Evolutionary conservation across 2,797 vertebrate genomes (phyloP).

Genomic region (Podargus strigoides): DNA sequence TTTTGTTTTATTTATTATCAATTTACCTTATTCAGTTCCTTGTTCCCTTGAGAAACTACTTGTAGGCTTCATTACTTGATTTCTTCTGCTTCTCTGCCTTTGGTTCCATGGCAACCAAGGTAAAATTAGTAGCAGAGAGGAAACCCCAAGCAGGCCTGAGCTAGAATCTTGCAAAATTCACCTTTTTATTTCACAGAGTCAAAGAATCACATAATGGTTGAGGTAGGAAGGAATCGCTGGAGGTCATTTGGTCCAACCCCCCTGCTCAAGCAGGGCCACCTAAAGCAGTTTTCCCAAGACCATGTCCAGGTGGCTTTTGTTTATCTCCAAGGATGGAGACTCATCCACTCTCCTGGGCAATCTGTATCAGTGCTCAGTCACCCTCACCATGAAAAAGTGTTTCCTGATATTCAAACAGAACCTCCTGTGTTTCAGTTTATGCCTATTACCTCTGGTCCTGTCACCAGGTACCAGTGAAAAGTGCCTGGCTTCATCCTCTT

Average conservation of each 20-base stretch:
- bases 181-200: background rate
- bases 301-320: accelerated
- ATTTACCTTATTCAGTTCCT: constrained; percentile 28
- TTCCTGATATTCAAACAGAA: background rate
- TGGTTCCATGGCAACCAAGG: constrained; percentile 65
- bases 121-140: constrained; percentile 61
- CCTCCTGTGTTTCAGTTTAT: background rate
- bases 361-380: background rate
- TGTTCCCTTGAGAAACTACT: constrained; percentile 41
- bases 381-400: background rate
- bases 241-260: background rate
- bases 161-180: background rate
- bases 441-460: background rate
- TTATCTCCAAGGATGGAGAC: background rate
- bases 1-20: constrained; percentile 38
- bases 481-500: background rate
- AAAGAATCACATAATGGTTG: background rate
- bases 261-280: background rate
- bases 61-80: constrained; percentile 47
- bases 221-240: background rate
- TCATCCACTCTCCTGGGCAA: background rate
- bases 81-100: constrained; percentile 34
- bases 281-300: background rate
- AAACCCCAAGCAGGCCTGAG: constrained; percentile 43
- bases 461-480: background rate